Evolutionary conservation across 2,888 invertebrate genomes (phyloP).

Genomic region (Lepidochitona cinerea): DNA sequence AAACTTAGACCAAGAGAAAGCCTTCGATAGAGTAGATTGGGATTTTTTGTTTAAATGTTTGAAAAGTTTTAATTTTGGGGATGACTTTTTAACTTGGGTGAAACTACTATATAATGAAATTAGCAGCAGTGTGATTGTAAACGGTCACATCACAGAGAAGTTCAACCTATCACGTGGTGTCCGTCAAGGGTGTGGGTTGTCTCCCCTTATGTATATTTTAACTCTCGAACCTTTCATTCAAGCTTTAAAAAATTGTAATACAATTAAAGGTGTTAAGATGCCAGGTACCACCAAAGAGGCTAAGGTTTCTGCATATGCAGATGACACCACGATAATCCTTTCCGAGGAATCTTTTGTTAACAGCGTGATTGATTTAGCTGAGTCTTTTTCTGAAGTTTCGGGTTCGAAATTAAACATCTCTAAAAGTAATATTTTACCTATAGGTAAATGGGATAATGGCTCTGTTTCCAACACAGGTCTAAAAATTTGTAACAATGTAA

Average conservation of each 20-base stretch:
- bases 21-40: slow-evolving; percentile 39
- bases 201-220: background rate
- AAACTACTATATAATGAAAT: slow-evolving; percentile 9
- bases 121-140: background rate
- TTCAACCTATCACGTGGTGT: background rate
- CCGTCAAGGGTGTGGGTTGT: slow-evolving; percentile 1
- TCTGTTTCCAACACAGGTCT: background rate
- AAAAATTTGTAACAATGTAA: background rate
- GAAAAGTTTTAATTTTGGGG: slow-evolving; percentile 32
- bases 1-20: slow-evolving; percentile 42
- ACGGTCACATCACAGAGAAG: background rate
- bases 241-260: background rate
- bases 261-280: slow-evolving; percentile 19
- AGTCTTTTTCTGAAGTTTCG: slow-evolving; percentile 13
- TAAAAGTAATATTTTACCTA: slow-evolving; percentile 28
- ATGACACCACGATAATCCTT: slow-evolving; percentile 15
- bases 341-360: slow-evolving; percentile 4
- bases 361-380: background rate
- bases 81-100: slow-evolving; percentile 33
- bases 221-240: background rate
- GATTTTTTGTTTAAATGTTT: slow-evolving; percentile 34
- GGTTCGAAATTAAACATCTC: slow-evolving; percentile 29
- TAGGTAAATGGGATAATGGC: slow-evolving; percentile 29
- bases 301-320: slow-evolving; percentile 20
- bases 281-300: slow-evolving; percentile 9